phyloP scores from a whole-genome alignment of 2,797 vertebrate species.

The Sandelia bainsii region DNA sequence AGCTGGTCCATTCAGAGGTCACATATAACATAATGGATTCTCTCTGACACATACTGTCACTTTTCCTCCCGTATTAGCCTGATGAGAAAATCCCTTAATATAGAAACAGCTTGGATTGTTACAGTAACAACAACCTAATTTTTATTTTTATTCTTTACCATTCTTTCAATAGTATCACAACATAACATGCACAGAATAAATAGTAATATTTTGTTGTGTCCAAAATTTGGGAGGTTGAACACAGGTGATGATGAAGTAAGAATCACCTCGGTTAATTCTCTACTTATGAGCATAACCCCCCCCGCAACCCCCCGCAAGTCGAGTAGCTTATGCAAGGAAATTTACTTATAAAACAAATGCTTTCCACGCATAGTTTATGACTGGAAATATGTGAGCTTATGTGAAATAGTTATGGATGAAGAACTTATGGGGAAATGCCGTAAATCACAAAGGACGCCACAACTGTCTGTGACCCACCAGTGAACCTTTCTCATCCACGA shows the following conservation, averaged over 20 bases:
- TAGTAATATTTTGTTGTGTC: background rate
- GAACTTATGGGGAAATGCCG: slow-evolving; percentile 40
- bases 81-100: slow-evolving; percentile 31
- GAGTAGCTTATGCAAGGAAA: slow-evolving; percentile 23
- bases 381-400: slow-evolving; percentile 49
- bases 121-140: background rate
- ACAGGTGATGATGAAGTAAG: background rate
- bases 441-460: slow-evolving; percentile 50
- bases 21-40: slow-evolving; percentile 68
- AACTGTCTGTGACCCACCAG: slow-evolving; percentile 47
- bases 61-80: slow-evolving; percentile 31
- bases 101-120: background rate
- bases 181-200: slow-evolving; percentile 4
- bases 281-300: background rate
- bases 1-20: slow-evolving; percentile 79
- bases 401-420: slow-evolving; percentile 55
- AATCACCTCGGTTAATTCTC: background rate
- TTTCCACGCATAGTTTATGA: slow-evolving; percentile 43
- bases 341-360: slow-evolving; percentile 49
- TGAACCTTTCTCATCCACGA: slow-evolving; percentile 51
- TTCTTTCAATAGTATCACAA: background rate
- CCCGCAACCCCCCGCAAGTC: too few relatives aligned
- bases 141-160: slow-evolving; percentile 5
- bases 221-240: slow-evolving; percentile 3
- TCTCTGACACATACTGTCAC: slow-evolving; percentile 39